Base-by-base conservation (phyloP, 2,113 vertebrate species). In the Grus americana region DNA sequence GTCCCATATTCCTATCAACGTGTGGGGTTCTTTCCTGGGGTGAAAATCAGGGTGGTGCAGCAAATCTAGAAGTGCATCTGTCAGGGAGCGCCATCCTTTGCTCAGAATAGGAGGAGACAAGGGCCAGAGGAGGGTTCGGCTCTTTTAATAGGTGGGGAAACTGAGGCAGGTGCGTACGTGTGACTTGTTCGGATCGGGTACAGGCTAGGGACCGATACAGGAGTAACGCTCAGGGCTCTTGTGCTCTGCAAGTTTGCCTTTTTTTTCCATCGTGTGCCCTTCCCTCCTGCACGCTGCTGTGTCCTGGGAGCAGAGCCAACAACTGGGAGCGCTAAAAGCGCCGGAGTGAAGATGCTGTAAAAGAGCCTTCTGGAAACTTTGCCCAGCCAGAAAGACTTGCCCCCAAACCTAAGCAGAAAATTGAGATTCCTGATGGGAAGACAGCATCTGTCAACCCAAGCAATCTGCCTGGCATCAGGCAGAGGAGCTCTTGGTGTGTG, bases 331-430 rank as follows among this genome's bases (percentile, higher is more conserved):
- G 32, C 88, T 93, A 47, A 92, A 96, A 83, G 79, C 26, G 5
- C n/a, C 86, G 79, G 75, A 92, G 73, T 91, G 80, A 95, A 91
- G 93, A 93, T 70, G 59, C 62, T 82, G 32, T 82, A 73, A 70
- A 95, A 92, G 75, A 94, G 79, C 86, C 89, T 94, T 87, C 92
- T 79, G 92, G 92, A 97, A 95, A 91, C 81, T 94, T 89, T 89
- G 63, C 42, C 46, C 66, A 72, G 86, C 80, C 83, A 92, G 86
- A 88, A 96, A 79, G 92, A 70, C 42, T 76, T 94, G 81, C 78
- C 96, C 50, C 80, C 65, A 91, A 49, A 92, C 76, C 67, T 73
- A 90, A 86, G 90, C 67, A 92, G 46, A 52, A 92, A 50, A 76
- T 62, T 58, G 42, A 58, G 20, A 88, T 91, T 94, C 63, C n/a